Base-by-base conservation (phyloP, 2,113 vertebrate genomes). In the Micronycteris hirsuta region DNA sequence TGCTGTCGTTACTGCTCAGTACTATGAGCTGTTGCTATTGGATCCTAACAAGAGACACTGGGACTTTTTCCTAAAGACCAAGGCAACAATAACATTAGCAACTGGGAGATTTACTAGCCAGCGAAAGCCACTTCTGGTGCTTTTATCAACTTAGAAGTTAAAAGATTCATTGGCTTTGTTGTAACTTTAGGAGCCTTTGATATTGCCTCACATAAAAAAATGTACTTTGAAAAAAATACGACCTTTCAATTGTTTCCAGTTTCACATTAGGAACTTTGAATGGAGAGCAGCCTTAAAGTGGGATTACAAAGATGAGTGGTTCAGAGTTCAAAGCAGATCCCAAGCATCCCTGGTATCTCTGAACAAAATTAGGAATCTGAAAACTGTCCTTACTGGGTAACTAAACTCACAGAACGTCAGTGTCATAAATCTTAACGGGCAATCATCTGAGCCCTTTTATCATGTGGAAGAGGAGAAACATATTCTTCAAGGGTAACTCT, bases 181-280 rank as follows among this genome's bases (percentile, higher is more conserved):
- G 12, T 78, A 92, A 80, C 58, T 86, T 90, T 52, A 78, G 86
- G 45, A 38, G 15, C 19, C n/a, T 87, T 80, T 68, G 38, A 95
- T 90, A 71, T 33, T 20, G 20, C 13, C 17, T 84, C 33, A 78
- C 5, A 24, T 86, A 71, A 84, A 68, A 68, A 86, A 89, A 86
- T 24, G 28, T 43, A 78, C 33, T 70, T 84, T 70, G 19, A 67
- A 96, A 93, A 93, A 93, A 92, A 31, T 10, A 41, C 17, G 5
- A 80, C 20, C 74, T 88, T 85, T 58, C 92, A 85, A 65, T 70
- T 84, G 28, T 78, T 86, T 94, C 74, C 68, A 74, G 28, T 67
- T 95, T 95, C 71, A 84, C 47, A 91, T 68, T 45, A 77, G 28
- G 61, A 93, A 88, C 83, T 87, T 74, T 47, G 43, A 86, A 82